Evolutionary conservation across 1,140 invertebrate species (phyloP).

Genomic region (Drosophila gunungcola): DNA sequence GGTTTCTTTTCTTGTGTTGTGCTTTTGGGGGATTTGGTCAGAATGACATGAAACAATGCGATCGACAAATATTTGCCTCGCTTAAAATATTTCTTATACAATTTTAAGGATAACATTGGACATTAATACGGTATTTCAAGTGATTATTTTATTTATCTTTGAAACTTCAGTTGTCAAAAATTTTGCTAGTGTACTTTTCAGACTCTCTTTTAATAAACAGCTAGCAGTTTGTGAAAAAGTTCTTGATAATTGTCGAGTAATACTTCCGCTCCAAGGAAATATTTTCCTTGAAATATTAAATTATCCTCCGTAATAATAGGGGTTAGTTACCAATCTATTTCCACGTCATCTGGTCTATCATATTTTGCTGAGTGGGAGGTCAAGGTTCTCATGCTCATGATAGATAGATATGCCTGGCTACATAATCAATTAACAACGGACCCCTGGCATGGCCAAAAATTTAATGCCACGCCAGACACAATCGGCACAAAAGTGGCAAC

Average conservation of each 20-base stretch:
- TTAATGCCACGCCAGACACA: conserved; percentile 35
- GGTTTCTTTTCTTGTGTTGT: background rate
- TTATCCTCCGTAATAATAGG: conserved; percentile 5
- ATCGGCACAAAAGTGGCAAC: conserved; percentile 51
- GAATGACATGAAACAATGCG: conserved; percentile 14
- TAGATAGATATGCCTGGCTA: conserved; percentile 46
- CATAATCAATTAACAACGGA: conserved; percentile 73
- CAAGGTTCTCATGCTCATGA: conserved; percentile 56
- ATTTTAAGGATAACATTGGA: background rate
- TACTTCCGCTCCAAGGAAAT: background rate
- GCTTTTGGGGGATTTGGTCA: conserved; percentile 7
- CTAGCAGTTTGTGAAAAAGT: no score
- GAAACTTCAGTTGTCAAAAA: no score
- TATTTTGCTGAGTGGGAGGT: conserved; percentile 41
- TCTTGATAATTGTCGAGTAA: conserved; percentile 10
- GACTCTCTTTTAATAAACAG: no score
- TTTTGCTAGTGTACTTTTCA: no score
- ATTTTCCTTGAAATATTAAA: conserved; percentile 6
- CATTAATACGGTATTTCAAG: no score
- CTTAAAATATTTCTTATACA: background rate
- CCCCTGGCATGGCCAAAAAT: conserved; percentile 30
- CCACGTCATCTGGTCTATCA: conserved; percentile 51
- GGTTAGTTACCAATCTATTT: conserved; percentile 10
- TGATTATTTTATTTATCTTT: background rate
- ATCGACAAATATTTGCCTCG: background rate